These are phyloP conservation scores for Strigamia maritima DNA, from an alignment of 2,888 invertebrate genomes.

Conservation along the genomic window DNA sequence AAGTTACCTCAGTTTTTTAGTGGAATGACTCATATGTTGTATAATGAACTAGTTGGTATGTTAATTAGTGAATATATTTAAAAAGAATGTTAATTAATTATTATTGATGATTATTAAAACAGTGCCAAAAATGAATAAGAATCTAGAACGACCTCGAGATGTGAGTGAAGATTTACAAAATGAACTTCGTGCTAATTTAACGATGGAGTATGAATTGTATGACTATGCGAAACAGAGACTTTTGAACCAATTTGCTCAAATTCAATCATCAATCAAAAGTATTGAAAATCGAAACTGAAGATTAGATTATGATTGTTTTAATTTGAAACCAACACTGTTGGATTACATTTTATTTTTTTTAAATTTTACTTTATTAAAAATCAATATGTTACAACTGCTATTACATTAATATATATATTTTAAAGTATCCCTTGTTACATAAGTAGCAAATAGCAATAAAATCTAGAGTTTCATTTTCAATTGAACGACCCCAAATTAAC, in stretches of 20 bases:
- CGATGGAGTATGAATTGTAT: conserved; percentile 85
- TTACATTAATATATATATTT: no score
- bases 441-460: no score
- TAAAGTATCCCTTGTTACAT: no score
- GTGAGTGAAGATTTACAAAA: conserved; percentile 81
- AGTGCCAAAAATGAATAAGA: conserved; percentile 54
- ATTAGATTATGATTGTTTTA: no score
- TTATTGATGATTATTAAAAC: conserved; percentile 43
- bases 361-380: no score
- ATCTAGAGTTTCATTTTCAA: no score
- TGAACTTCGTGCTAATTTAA: conserved; percentile 79
- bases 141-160: conserved; percentile 49
- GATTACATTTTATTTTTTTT: no score
- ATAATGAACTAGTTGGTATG: conserved; percentile 56
- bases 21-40: conserved; percentile 68
- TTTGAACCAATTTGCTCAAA: conserved; percentile 47
- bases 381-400: no score
- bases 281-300: no score
- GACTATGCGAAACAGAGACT: conserved; percentile 82
- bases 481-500: no score
- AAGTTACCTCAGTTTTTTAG: conserved; percentile 80
- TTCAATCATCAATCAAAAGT: no score
- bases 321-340: no score
- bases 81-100: background rate
- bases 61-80: background rate